Conservation (phyloP, 1,140 invertebrate genomes). For the Drosophila sp. region DNA sequence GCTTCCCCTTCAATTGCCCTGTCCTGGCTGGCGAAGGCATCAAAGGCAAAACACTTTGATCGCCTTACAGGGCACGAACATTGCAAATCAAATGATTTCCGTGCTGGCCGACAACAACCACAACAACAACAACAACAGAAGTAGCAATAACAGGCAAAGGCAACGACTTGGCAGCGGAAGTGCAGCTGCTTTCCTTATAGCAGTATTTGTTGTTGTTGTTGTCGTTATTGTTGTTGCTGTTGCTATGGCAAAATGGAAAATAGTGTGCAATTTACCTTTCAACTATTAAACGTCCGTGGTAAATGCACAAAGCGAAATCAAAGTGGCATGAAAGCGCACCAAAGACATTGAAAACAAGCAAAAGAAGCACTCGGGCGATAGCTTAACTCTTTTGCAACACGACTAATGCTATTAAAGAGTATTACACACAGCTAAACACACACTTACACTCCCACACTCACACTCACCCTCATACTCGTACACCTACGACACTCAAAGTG, state of each 20-base stretch:
- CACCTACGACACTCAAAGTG: conserved; percentile 17
- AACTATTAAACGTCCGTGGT: conserved; percentile 80
- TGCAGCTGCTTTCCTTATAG: conserved; percentile 60
- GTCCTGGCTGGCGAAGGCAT: conserved; percentile 13
- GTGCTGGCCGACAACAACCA: conserved; percentile 59
- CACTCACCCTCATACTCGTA: too few species aligned
- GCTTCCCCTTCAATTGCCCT: background rate
- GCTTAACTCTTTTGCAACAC: conserved; percentile 76
- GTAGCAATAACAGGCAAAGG: conserved; percentile 46
- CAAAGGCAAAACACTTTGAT: conserved; percentile 69
- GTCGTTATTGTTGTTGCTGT: conserved; percentile 32
- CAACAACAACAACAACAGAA: conserved; percentile 27
- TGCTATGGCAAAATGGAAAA: conserved; percentile 65
- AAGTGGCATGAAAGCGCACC: conserved; percentile 80
- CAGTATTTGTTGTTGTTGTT: conserved; percentile 13
- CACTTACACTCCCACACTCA: conserved; percentile 9
- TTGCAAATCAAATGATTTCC: conserved; percentile 81
- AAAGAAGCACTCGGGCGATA: conserved; percentile 60
- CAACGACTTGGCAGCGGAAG: conserved; percentile 72
- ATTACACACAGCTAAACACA: conserved; percentile 55
- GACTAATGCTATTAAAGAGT: conserved; percentile 69
- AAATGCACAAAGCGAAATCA: conserved; percentile 80
- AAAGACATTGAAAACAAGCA: conserved; percentile 51
- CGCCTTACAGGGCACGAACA: conserved; percentile 72
- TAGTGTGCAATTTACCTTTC: conserved; percentile 80